Evolutionary conservation across 2,797 vertebrate genomes (phyloP), one percentile per base, ranked within the genome.

Genomic region (Naso thynnoides): DNA sequence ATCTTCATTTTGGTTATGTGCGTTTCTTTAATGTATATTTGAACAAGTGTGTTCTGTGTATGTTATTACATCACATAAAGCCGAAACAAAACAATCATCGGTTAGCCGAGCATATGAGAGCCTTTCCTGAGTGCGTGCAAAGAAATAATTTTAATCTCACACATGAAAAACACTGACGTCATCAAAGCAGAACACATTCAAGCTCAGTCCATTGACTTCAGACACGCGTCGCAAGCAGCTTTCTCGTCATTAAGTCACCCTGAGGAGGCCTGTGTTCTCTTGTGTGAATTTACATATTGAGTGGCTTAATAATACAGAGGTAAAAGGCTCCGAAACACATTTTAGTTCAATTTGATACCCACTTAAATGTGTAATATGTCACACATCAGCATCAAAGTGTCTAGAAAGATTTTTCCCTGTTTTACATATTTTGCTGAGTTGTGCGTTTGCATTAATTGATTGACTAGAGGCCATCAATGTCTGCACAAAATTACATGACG

Each of bases 11-110:
- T 39, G 41, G 18, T 66, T 54, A 3, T 58, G 38, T 53, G 29
- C 39, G 48, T 42, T 44, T 42, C 15, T 55, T 59, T 38, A 9
- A 39, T 41, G 53, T 59, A 49, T 81, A 50, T 76, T 76, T 62
- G 23, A 27, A 55, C 57, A 71, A 60, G 41, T 64, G 48, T 9
- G 33, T 24, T 24, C 8, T 58, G n/a, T 60, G 42, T 77, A 47
- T 73, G 27, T 81, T 65, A 16, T 74, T 33, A 3, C 21, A 39
- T 56, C 27, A 62, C 44, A 16, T 58, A 41, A 67, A 66, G 44
- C 6, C 38, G 60, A 67, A 63, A 3, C 13, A 55, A 77, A 72
- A 54, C 36, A 72, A 64, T n/a, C 42, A 5, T 6, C 15, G 31
- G 19, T 47, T n/a, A n/a, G 55, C 24, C 3, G 6, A 13, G 52